Conservation (phyloP, 2,888 invertebrate genomes). For the Agrotis segetum region DNA sequence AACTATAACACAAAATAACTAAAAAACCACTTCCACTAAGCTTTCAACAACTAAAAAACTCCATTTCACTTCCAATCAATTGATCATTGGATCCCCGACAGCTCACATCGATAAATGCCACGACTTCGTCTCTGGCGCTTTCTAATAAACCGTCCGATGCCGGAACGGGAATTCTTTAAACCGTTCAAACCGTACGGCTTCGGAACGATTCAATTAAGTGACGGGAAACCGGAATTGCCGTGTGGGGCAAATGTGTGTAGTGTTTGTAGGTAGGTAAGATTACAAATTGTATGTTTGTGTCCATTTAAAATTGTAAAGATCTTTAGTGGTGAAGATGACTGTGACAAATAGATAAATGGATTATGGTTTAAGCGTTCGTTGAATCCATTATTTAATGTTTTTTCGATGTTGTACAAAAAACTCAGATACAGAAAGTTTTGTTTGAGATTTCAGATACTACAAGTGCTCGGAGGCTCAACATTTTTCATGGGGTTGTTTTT, state of each 20-base stretch:
- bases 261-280: not conserved
- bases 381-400: too few relatives aligned
- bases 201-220: constrained; percentile 65
- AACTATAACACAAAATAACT: too few relatives aligned
- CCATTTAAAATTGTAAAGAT: too few relatives aligned
- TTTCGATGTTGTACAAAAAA: too few relatives aligned
- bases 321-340: too few relatives aligned
- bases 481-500: too few relatives aligned
- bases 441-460: too few relatives aligned
- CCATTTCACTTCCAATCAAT: constrained; percentile 16
- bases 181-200: constrained; percentile 49
- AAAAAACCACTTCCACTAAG: not conserved
- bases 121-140: constrained; percentile 29
- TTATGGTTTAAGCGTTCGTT: too few relatives aligned
- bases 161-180: constrained; percentile 60
- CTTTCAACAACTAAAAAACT: not conserved
- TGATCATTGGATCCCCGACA: constrained; percentile 28
- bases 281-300: not conserved
- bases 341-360: too few relatives aligned
- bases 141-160: constrained; percentile 56
- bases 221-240: constrained; percentile 17
- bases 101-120: constrained; percentile 52
- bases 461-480: too few relatives aligned
- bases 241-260: not conserved
- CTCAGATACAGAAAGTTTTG: too few relatives aligned